Evolutionary conservation across 2,888 invertebrate genomes (phyloP).

Genomic region (Halocaridina rubra): DNA sequence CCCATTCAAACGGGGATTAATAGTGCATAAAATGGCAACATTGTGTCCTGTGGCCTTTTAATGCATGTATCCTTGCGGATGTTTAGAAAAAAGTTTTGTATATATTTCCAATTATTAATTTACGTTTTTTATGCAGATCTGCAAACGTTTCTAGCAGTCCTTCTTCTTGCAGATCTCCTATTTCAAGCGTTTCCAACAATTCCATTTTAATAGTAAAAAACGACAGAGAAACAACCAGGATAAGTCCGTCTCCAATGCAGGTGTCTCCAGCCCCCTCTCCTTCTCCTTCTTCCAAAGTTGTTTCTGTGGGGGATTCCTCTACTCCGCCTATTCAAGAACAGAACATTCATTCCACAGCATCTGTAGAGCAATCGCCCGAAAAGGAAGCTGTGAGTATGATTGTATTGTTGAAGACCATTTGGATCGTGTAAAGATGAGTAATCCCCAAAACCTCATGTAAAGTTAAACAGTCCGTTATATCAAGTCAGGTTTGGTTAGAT

Average conservation of each 20-base stretch:
- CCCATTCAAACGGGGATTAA: too few species aligned
- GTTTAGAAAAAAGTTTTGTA: background rate
- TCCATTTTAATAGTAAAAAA: constrained; percentile 24
- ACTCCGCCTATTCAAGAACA: constrained; percentile 42
- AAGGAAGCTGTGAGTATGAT: constrained; percentile 30
- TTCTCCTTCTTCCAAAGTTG: background rate
- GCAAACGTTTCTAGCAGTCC: too few species aligned
- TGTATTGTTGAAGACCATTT: too few species aligned
- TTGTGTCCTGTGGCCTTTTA: background rate
- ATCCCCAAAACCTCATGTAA: too few species aligned
- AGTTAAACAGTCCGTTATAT: too few species aligned
- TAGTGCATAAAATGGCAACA: too few species aligned
- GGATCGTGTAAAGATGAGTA: too few species aligned
- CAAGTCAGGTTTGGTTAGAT: too few species aligned
- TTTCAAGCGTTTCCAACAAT: background rate
- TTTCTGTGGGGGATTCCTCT: background rate
- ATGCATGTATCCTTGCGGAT: background rate
- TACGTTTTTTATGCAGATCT: background rate
- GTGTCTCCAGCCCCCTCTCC: background rate
- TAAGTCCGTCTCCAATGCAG: background rate
- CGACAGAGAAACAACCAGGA: background rate
- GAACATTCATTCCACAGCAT: constrained; percentile 27
- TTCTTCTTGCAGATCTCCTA: background rate
- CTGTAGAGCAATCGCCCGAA: constrained; percentile 23
- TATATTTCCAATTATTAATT: background rate